Conservation (phyloP, 2,888 invertebrate species). For the Diplazon laetatorius region DNA sequence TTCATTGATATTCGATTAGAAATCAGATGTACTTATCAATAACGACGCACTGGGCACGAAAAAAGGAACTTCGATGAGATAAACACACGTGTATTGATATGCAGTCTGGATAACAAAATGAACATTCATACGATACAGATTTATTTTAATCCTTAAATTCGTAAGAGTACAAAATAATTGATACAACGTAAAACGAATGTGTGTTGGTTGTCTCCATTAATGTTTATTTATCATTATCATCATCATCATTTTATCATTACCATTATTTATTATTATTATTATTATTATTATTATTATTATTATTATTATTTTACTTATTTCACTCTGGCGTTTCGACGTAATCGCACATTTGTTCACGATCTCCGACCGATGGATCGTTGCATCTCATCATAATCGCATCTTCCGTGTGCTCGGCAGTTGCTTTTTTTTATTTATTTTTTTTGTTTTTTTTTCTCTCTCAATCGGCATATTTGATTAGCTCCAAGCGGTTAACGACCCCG, state of each 20-base stretch:
- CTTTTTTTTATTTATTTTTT: no score
- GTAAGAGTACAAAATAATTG: conserved; percentile 80
- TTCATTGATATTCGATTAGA: no score
- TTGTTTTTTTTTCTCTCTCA: conserved; percentile 15
- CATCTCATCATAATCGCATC: conserved; percentile 14
- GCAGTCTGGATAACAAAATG: conserved; percentile 25
- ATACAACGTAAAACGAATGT: conserved; percentile 76
- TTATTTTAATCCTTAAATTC: conserved; percentile 77
- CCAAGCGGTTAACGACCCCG: conserved; percentile 35
- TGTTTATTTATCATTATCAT: conserved; percentile 47
- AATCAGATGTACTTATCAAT: no score
- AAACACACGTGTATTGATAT: background rate
- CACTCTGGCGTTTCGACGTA: conserved; percentile 45
- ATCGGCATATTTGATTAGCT: conserved; percentile 44
- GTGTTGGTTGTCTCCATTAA: conserved; percentile 55
- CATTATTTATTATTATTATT: conserved; percentile 30
- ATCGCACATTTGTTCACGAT: conserved; percentile 45
- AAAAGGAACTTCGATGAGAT: background rate
- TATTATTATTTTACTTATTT: conserved; percentile 26
- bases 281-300: conserved; percentile 52
- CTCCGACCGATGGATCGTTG: conserved; percentile 29
- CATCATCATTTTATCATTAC: background rate
- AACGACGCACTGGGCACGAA: background rate
- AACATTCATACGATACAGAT: conserved; percentile 73
- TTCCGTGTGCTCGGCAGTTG: conserved; percentile 51